phyloP scores from a whole-genome alignment of 2,888 invertebrate species.

The Euphydryas editha region DNA sequence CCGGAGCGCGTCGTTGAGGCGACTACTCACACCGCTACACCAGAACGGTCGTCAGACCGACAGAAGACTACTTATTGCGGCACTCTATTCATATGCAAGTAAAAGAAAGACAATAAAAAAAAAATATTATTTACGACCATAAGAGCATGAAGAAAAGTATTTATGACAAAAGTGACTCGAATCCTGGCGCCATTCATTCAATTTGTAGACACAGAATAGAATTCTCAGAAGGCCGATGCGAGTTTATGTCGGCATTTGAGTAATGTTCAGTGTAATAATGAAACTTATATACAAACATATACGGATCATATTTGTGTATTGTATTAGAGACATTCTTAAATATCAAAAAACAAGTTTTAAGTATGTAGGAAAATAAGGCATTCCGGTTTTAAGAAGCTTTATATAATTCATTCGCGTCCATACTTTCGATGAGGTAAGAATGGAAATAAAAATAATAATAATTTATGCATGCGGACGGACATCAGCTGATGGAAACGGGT shows the following conservation, averaged over 20 bases:
- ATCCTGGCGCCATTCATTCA: conserved; percentile 49
- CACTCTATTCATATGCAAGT: conserved; percentile 6
- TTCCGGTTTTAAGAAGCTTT: conserved; percentile 52
- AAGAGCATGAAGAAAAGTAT: conserved; percentile 26
- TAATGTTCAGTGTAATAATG: not conserved
- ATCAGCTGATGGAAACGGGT: conserved; percentile 78
- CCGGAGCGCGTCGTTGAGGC: no score
- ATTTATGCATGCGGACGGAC: conserved; percentile 66
- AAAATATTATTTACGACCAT: conserved; percentile 11
- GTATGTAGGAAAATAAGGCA: conserved; percentile 41
- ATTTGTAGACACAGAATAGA: conserved; percentile 45
- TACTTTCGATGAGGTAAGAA: conserved; percentile 68
- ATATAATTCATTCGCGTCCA: conserved; percentile 36
- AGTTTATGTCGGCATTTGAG: conserved; percentile 23
- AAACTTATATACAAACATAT: conserved; percentile 8
- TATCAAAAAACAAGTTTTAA: conserved; percentile 48
- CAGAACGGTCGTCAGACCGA: no score
- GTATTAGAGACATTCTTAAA: conserved; percentile 26
- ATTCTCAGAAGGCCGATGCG: conserved; percentile 43
- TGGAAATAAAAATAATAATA: conserved; percentile 55
- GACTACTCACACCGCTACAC: no score
- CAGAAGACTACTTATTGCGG: not conserved
- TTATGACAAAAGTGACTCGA: conserved; percentile 32
- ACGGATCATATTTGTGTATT: conserved; percentile 27
- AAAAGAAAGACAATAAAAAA: conserved; percentile 14